A percentile compares a stretch with the other conserved stretches of the same genome.
phyloP scores from a whole-genome alignment of 2,888 invertebrate species.

The Ophioninae sp. region DNA sequence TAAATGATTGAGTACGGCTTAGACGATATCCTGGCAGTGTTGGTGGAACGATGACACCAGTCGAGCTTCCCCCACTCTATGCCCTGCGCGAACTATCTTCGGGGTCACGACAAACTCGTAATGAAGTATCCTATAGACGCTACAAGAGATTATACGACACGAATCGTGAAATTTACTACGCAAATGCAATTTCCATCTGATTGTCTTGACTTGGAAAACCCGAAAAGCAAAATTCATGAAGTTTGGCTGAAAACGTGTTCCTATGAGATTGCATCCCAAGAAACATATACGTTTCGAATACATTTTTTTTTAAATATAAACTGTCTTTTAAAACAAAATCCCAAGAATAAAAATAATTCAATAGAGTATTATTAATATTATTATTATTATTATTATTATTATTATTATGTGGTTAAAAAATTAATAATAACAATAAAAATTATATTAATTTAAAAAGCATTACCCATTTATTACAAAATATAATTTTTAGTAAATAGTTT shows the following conservation, averaged over 20 bases:
- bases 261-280: background rate
- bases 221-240: background rate
- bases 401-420: no score
- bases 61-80: conserved; percentile 58
- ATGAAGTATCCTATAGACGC: conserved; percentile 57
- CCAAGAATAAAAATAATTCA: no score
- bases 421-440: no score
- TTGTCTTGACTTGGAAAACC: conserved; percentile 5
- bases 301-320: no score
- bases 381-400: no score
- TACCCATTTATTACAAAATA: no score
- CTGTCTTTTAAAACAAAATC: no score
- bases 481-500: no score
- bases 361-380: no score
- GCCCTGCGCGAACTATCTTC: conserved; percentile 45
- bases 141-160: conserved; percentile 51
- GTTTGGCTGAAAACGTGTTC: background rate
- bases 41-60: conserved; percentile 40
- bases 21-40: conserved; percentile 50
- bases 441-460: no score
- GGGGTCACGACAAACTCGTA: conserved; percentile 45
- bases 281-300: no score
- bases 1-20: conserved; percentile 70
- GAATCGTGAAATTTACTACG: conserved; percentile 41
- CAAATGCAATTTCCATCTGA: conserved; percentile 10